Evolutionary conservation across 2,888 invertebrate genomes (phyloP), one percentile per base, ranked within the genome.

Genomic region (Cosmopolites sordidus): DNA sequence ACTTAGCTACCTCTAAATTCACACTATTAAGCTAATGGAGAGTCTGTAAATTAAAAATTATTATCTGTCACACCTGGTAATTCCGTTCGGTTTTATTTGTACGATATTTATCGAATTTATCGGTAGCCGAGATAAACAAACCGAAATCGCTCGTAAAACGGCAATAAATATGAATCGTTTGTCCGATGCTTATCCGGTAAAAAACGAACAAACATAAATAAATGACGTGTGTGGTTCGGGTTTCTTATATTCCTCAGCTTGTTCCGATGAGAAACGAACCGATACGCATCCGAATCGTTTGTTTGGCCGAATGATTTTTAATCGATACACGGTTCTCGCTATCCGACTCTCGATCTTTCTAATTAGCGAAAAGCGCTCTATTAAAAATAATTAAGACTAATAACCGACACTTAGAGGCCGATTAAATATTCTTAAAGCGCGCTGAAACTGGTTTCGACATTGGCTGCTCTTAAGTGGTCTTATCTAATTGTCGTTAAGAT

Each of bases 301-400:
- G 22, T 22, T 22, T 22, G 9, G 38, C 29, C 39, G 30, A 22
- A 33, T 16, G 37, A 42, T 46, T 42, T 46, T 49, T 50, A 56
- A 51, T 57, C 48, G 49, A 50, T 47, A 57, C 53, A 57, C 22
- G 14, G 51, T 49, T 5, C n/a, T 3, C 33, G 33, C 11, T 51
- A 54, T 58, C 54, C 46, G 45, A 52, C 47, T 55, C 47, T 61
- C 59, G 57, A 60, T 61, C 56, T 60, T 18, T 42, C 49, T 56
- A 61, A 61, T 62, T 60, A 62, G 57, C 57, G 56, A 61, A 59
- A 60, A 53, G 56, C 47, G 40, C 51, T 43, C 54, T 48, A 54
- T 58, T 54, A 54, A 54, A 54, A 58, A 58, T 58, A 58, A 58
- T 58, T 58, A 58, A 54, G 54, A 54, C 58, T 58, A 58, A 58